A percentile compares a stretch with the other conserved stretches of the same genome.
These are phyloP conservation scores for Myotis myotis DNA, from an alignment of 2,797 vertebrate species.

Conservation along the genomic window DNA sequence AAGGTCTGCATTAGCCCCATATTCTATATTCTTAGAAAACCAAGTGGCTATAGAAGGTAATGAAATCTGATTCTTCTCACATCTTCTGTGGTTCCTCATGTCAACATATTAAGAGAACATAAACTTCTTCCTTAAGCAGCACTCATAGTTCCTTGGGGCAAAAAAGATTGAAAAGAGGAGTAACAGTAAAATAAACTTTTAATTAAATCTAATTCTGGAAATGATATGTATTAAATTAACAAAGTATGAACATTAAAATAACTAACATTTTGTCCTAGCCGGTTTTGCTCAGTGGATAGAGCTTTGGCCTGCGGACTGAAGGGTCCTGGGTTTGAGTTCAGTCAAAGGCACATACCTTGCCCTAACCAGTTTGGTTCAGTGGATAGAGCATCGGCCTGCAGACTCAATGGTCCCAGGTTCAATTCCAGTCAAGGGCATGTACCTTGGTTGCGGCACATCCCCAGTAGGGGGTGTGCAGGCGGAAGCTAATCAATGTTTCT, in stretches of 20 bases:
- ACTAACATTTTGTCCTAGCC: background rate
- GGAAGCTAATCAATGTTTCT: too few species aligned
- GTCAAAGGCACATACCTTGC: too few species aligned
- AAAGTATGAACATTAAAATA: slow-evolving; percentile 11
- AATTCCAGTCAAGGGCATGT: too few species aligned
- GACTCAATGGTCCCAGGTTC: too few species aligned
- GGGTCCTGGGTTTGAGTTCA: too few species aligned
- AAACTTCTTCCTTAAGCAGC: background rate
- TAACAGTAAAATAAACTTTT: background rate
- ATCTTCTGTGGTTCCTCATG: background rate
- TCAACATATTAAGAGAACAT: background rate
- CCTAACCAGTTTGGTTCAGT: too few species aligned
- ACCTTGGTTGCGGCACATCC: too few species aligned
- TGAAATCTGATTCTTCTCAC: background rate
- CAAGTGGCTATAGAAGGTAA: background rate
- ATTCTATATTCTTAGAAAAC: background rate
- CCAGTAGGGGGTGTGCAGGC: too few species aligned
- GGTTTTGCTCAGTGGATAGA: too few species aligned
- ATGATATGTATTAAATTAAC: background rate
- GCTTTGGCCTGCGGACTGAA: too few species aligned
- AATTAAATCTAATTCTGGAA: slow-evolving; percentile 28
- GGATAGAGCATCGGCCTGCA: too few species aligned
- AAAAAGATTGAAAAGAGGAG: background rate
- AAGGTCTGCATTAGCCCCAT: background rate
- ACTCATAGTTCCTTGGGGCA: background rate